Evolutionary conservation across 2,888 invertebrate species (phyloP), one percentile per base, ranked within the genome.

Genomic region (Ecliptopera silaceata): DNA sequence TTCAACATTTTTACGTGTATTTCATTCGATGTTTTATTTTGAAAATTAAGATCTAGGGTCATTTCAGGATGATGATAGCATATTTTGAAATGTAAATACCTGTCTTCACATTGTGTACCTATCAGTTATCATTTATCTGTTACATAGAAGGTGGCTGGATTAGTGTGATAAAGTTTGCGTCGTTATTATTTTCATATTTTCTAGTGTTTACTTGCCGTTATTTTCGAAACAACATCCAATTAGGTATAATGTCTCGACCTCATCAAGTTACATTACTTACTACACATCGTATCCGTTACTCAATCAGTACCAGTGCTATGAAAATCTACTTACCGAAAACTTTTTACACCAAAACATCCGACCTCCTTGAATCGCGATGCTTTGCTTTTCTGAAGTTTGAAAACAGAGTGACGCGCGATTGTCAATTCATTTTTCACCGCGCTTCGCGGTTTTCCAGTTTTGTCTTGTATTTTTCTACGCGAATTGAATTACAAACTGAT

Each of bases 351-450:
- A 5, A 56, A 29, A 44, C 13, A 46, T 6, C 6, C 32, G 41
- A 32, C 43, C 46, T 49, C 39, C 29, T 20, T n/a, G 8, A 36
- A 47, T 29, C 36, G 26, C 12, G 8, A 53, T 26, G 26, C 48
- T 42, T 32, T 2, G 36, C 15, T 36, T 36, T 36, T 15, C 36
- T 42, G 42, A 39, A 29, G 29, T 52, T 63, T 51, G 52, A 62
- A 65, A 55, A 50, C 15, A n/a, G 52, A 60, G 55, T 49, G 45
- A 54, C 47, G 47, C 60, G 46, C 46, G 46, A 54, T 43, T 20
- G 50, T 60, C 55, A 51, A 48, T 29, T 62, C 12, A 56, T 62
- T 50, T 57, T 12, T 17, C 15, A 29, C 45, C 50, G 56, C 46
- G 48, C 51, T 47, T 49, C 50, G 52, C 48, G 57, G 48, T 32